A percentile compares a stretch with the other conserved stretches of the same genome.
These are phyloP conservation scores for Chelon auratus DNA, from an alignment of 2,797 vertebrate genomes.

Conservation along the genomic window DNA sequence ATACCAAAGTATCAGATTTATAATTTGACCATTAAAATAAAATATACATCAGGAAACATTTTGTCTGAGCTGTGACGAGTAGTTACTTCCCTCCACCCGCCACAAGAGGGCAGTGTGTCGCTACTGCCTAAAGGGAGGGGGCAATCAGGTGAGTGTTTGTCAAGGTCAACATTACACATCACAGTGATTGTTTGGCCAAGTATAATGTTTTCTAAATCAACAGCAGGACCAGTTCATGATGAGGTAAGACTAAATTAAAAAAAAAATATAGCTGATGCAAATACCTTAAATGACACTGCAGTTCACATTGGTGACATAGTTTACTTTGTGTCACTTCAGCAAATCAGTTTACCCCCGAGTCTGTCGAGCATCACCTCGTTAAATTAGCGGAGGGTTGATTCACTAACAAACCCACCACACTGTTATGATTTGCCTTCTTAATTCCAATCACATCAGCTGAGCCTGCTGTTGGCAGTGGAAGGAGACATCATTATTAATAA, in stretches of 20 bases:
- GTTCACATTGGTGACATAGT: no score
- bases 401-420: conserved; percentile 5
- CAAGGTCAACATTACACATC: conserved; percentile 71
- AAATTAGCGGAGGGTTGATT: conserved; percentile 11
- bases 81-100: conserved; percentile 33
- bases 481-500: conserved; percentile 65
- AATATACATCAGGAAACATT: neutral
- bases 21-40: neutral
- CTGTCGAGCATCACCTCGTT: conserved; percentile 11
- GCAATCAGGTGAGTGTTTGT: conserved; percentile 65
- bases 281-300: neutral
- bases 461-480: conserved; percentile 46
- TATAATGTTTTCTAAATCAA: neutral
- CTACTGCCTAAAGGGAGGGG: conserved; percentile 28
- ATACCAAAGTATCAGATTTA: neutral
- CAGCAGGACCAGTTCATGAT: neutral
- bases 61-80: neutral
- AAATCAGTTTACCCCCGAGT: neutral
- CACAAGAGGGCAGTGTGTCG: conserved; percentile 70
- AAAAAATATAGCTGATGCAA: neutral
- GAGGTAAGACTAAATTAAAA: neutral
- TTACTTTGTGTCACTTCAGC: no score
- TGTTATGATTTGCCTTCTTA: conserved; percentile 29
- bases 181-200: conserved; percentile 21
- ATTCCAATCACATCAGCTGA: conserved; percentile 55